These are phyloP conservation scores for Tenualosa ilisha DNA, from an alignment of 2,797 vertebrate species.

Conservation along the genomic window DNA sequence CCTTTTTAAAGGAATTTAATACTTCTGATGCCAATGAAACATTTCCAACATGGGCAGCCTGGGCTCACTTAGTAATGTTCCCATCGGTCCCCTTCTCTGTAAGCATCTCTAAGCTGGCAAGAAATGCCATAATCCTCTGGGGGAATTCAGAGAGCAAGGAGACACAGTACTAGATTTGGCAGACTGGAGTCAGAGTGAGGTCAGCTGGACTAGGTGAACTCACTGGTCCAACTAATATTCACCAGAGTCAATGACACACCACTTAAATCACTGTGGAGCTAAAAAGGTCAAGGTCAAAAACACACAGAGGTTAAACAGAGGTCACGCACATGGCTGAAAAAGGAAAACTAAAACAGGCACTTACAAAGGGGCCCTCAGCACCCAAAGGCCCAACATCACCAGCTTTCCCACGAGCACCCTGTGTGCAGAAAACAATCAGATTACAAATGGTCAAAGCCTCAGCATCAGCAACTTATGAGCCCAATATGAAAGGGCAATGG, in stretches of 20 bases:
- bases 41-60: neutral
- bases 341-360: slow-evolving; percentile 52
- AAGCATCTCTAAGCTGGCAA: neutral
- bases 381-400: slow-evolving; percentile 84
- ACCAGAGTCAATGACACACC: neutral
- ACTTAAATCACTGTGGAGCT: neutral
- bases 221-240: neutral
- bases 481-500: too few relatives aligned
- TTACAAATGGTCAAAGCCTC: neutral
- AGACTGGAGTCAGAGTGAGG: neutral
- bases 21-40: neutral
- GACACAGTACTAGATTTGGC: neutral
- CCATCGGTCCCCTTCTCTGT: neutral
- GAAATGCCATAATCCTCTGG: slow-evolving; percentile 11
- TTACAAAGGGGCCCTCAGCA: slow-evolving; percentile 83
- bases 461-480: neutral
- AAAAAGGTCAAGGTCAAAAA: slow-evolving; percentile 5
- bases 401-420: slow-evolving; percentile 84
- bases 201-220: slow-evolving; percentile 9
- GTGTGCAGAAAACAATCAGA: slow-evolving; percentile 29
- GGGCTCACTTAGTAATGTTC: neutral
- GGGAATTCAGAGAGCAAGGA: neutral
- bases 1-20: neutral
- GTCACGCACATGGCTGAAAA: neutral
- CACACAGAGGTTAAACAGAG: neutral